Percentiles rank a stretch among this genome's conserved stretches.
Conservation (phyloP, 2,797 vertebrate genomes). For the Toxotes lorentzi region DNA sequence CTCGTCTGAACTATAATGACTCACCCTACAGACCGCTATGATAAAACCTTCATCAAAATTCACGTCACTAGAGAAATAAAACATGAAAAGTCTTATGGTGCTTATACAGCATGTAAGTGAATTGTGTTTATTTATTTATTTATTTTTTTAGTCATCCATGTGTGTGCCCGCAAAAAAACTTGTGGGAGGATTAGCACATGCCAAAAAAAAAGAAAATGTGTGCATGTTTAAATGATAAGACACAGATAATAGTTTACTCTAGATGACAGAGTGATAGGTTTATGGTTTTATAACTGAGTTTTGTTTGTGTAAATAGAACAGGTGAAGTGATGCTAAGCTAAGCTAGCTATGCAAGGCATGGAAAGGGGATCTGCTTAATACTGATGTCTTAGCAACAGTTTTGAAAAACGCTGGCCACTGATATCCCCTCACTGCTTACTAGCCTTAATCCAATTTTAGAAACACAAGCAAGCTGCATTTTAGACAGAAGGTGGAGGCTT, state of each 20-base stretch:
- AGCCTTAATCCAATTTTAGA: slow-evolving; percentile 85
- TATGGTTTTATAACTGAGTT: slow-evolving; percentile 55
- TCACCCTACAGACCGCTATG: slow-evolving; percentile 36
- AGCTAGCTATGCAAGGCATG: slow-evolving; percentile 77
- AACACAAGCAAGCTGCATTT: slow-evolving; percentile 74
- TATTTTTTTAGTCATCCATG: background rate
- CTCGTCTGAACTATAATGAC: slow-evolving; percentile 59
- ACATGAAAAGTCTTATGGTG: slow-evolving; percentile 16
- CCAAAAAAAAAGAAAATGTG: slow-evolving; percentile 18
- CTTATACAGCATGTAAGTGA: slow-evolving; percentile 13
- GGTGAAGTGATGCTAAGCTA: slow-evolving; percentile 76
- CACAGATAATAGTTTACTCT: slow-evolving; percentile 47
- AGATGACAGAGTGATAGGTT: slow-evolving; percentile 60
- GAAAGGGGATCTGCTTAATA: slow-evolving; percentile 81
- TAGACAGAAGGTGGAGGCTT: slow-evolving; percentile 65
- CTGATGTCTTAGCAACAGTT: slow-evolving; percentile 83
- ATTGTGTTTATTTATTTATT: slow-evolving; percentile 16
- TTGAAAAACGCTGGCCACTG: slow-evolving; percentile 75
- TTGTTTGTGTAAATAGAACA: slow-evolving; percentile 70
- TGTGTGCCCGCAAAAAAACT: slow-evolving; percentile 9
- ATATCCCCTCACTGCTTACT: slow-evolving; percentile 84
- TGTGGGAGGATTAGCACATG: background rate
- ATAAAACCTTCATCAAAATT: slow-evolving; percentile 43
- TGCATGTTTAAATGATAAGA: slow-evolving; percentile 23
- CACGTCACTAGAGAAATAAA: slow-evolving; percentile 53